Evolutionary conservation across 2,113 vertebrate species (phyloP).

Genomic region (Ophthalmolycus amberensis): DNA sequence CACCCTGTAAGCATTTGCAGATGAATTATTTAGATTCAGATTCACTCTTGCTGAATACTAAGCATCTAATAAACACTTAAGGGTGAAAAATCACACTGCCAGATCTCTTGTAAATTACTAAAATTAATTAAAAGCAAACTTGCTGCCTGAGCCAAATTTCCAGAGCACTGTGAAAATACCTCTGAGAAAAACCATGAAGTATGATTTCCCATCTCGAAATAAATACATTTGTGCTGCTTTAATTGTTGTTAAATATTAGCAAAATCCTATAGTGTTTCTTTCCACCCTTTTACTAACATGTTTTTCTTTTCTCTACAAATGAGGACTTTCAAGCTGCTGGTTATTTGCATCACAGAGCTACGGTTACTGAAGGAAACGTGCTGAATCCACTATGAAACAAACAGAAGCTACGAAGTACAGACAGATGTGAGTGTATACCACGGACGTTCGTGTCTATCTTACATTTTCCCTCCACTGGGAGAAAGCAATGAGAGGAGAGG

Average conservation of each 20-base stretch:
- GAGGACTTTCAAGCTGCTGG: conserved; percentile 74
- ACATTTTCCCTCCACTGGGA: conserved; percentile 84
- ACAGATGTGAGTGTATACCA: conserved; percentile 79
- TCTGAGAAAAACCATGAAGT: conserved; percentile 42
- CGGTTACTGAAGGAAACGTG: conserved; percentile 74
- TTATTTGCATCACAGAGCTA: conserved; percentile 78
- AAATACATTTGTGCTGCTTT: conserved; percentile 43
- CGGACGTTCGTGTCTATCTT: conserved; percentile 80
- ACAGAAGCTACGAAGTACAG: conserved; percentile 71
- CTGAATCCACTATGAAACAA: conserved; percentile 76
- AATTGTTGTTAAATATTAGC: conserved; percentile 61
- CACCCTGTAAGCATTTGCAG: conserved; percentile 68
- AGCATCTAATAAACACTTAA: conserved; percentile 79
- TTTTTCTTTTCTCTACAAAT: conserved; percentile 72
- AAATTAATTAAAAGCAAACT: conserved; percentile 74
- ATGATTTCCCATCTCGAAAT: conserved; percentile 36
- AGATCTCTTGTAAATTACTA: conserved; percentile 65
- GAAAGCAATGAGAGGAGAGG: conserved; percentile 80
- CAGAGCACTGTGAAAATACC: conserved; percentile 58
- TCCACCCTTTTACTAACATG: conserved; percentile 68
- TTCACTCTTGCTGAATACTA: conserved; percentile 74
- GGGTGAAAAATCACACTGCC: conserved; percentile 77
- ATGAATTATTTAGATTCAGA: conserved; percentile 75
- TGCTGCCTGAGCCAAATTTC: conserved; percentile 64
- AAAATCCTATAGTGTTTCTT: conserved; percentile 69